Evolutionary conservation across 1,140 invertebrate species (phyloP).

Genomic region (Diorhabda sublineata): DNA sequence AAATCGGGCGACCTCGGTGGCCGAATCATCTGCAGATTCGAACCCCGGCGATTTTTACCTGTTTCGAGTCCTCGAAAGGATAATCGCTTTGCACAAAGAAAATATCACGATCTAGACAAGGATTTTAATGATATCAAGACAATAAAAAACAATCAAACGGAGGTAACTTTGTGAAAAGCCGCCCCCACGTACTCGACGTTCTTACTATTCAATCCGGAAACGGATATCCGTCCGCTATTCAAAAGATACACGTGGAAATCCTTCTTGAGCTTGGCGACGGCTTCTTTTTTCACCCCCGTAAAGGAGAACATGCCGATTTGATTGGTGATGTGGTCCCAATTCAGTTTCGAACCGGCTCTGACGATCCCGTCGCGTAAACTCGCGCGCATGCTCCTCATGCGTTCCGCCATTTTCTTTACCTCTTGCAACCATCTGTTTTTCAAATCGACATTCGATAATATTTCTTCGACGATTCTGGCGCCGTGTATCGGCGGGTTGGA

Average conservation of each 20-base stretch:
- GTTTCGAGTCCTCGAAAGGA: too few relatives aligned
- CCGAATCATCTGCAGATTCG: too few relatives aligned
- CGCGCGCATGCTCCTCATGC: slow-evolving; percentile 85
- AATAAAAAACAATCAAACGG: too few relatives aligned
- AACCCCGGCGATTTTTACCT: too few relatives aligned
- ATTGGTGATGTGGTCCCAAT: slow-evolving; percentile 96
- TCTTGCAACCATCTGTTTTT: slow-evolving; percentile 40
- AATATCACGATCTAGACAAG: too few relatives aligned
- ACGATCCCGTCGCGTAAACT: slow-evolving; percentile 72
- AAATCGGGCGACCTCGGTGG: too few relatives aligned
- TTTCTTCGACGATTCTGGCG: slow-evolving; percentile 79
- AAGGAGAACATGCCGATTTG: slow-evolving; percentile 99
- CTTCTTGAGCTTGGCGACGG: slow-evolving; percentile 87
- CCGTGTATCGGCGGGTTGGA: slow-evolving; percentile 97
- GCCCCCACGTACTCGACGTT: slow-evolving; percentile 93
- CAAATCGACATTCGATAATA: slow-evolving; percentile 69
- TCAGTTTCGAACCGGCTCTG: slow-evolving; percentile 93
- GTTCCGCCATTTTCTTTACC: slow-evolving; percentile 79
- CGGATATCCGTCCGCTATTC: slow-evolving; percentile 96
- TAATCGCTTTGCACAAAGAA: too few relatives aligned
- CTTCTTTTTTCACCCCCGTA: slow-evolving; percentile 53
- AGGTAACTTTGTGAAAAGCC: slow-evolving; percentile 83
- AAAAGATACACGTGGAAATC: slow-evolving; percentile 94
- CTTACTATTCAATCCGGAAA: slow-evolving; percentile 91
- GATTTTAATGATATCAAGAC: too few relatives aligned